Conservation (phyloP, 2,888 invertebrate genomes). For the Cantharis flavilabris region DNA sequence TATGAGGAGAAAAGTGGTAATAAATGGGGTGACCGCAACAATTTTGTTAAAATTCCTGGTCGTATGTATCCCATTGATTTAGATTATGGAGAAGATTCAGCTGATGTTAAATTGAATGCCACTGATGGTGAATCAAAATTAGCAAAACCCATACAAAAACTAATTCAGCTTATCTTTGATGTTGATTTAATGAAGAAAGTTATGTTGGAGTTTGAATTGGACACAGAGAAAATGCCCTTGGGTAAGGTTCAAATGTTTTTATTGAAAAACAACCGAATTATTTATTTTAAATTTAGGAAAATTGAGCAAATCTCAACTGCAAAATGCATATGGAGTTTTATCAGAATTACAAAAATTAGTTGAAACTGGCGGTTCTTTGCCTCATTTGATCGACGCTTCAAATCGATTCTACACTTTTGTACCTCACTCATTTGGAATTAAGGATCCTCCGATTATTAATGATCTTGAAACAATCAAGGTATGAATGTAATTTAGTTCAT, state of each 20-base stretch:
- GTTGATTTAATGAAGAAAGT: conserved; percentile 89
- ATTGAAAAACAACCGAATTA: background rate
- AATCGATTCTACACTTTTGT: conserved; percentile 95
- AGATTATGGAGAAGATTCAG: conserved; percentile 68
- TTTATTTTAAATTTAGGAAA: conserved; percentile 63
- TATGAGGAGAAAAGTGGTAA: conserved; percentile 83
- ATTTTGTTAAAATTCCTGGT: conserved; percentile 73
- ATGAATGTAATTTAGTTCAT: conserved; percentile 9
- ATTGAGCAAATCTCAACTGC: conserved; percentile 87
- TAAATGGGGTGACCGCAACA: conserved; percentile 67
- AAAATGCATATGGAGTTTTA: conserved; percentile 81
- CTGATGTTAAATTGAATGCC: conserved; percentile 57
- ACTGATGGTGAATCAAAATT: conserved; percentile 65
- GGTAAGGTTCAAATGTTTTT: conserved; percentile 50
- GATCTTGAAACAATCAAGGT: conserved; percentile 74
- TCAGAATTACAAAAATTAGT: conserved; percentile 68
- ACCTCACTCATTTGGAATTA: conserved; percentile 91
- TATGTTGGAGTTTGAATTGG: conserved; percentile 93
- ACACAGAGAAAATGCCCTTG: conserved; percentile 96
- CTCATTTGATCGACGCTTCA: conserved; percentile 78
- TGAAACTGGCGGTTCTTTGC: conserved; percentile 56
- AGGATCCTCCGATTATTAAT: conserved; percentile 80
- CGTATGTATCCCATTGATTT: conserved; percentile 86
- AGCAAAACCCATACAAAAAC: conserved; percentile 75
- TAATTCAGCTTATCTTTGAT: conserved; percentile 89